phyloP scores from a whole-genome alignment of 2,888 invertebrate genomes.

The Gnatocerus cornutus region DNA sequence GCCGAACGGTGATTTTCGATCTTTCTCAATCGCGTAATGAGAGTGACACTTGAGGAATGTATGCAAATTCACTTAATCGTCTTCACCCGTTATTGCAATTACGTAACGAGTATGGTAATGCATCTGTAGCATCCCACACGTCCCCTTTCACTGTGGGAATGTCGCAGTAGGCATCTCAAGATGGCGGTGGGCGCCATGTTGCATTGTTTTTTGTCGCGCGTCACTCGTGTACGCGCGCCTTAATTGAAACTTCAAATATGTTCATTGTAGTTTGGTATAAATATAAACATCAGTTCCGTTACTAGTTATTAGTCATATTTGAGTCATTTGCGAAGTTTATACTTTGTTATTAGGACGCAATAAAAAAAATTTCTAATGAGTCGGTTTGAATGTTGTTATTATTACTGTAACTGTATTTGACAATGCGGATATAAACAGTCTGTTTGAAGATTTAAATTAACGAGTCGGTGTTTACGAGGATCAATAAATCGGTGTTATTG shows the following conservation, averaged over 20 bases:
- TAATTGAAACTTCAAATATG: no score
- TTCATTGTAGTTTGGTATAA: background rate
- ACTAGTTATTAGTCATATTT: slow-evolving; percentile 23
- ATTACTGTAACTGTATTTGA: background rate
- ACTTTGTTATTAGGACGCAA: background rate
- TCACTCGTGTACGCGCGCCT: background rate
- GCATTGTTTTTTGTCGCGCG: background rate
- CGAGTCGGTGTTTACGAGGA: no score
- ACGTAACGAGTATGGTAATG: background rate
- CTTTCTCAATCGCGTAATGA: background rate
- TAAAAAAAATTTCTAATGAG: background rate
- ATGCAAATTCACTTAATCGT: background rate
- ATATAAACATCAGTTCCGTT: background rate
- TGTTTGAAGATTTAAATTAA: no score
- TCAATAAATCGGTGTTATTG: no score
- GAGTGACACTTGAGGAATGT: slow-evolving; percentile 13
- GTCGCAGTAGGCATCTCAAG: background rate
- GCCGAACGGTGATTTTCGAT: slow-evolving; percentile 9
- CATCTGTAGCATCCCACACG: slow-evolving; percentile 21
- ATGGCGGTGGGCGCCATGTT: background rate
- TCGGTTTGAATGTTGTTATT: background rate
- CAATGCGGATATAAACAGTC: background rate
- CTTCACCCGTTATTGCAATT: background rate
- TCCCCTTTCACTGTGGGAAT: slow-evolving; percentile 13
- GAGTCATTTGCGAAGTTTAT: slow-evolving; percentile 12